Base-by-base conservation (phyloP, 1,140 invertebrate species). In the Aplysia californica region DNA sequence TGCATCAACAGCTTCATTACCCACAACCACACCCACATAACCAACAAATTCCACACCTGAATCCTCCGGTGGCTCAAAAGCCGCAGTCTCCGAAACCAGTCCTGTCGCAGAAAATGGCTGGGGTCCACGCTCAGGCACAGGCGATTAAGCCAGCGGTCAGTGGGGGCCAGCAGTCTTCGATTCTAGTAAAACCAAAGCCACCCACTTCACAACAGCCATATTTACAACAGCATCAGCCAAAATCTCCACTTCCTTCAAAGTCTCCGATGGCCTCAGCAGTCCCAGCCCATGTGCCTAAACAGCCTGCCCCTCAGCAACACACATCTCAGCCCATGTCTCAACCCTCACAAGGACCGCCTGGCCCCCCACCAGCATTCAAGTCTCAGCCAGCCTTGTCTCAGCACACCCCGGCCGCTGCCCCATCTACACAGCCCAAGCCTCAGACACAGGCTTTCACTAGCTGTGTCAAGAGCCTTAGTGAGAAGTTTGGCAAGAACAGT, bases 381-480 rank as follows among this genome's bases (percentile, higher is more conserved):
- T 3, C 1, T 31, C 68, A 70, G 44, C 4, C 50, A 36, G 61
- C 61, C 39, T 20, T 65, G 20, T 35, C 18, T 5, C n/a, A n/a
- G n/a, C n/a, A n/a, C n/a, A n/a, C n/a, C n/a, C n/a, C n/a, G n/a
- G n/a, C n/a, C n/a, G n/a, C 61, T 36, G 23, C 18, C 61, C 26
- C 64, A 67, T 29, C 64, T 55, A 6, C 6, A 33, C 26, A 10
- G 38, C 1, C 29, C 23, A 21, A 20, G 6, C n/a, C n/a, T n/a
- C n/a, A n/a, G n/a, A n/a, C 44, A 50, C 82, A 89, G 65, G 87
- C 86, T 3, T 91, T 91, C 86, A 89, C 89, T 15, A 87, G 85
- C 73, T 91, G 90, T 86, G 89, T 91, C 33, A 89, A 91, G 81
- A 89, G 85, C 80, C 79, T 91, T 55, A 88, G 89, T n/a, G 85